Evolutionary conservation across 2,113 vertebrate genomes (phyloP).

Genomic region (Ursus arctos): DNA sequence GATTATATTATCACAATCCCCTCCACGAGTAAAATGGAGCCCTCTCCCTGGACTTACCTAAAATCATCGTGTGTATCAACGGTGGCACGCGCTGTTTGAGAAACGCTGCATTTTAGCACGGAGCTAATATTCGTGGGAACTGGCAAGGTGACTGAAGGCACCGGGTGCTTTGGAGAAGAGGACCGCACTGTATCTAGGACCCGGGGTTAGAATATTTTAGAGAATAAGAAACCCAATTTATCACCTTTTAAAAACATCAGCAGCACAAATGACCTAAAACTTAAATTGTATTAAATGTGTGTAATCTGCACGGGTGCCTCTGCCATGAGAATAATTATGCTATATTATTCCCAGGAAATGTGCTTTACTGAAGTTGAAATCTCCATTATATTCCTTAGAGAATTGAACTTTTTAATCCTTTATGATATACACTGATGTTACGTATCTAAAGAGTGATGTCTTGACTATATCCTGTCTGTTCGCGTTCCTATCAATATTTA

Average conservation of each 20-base stretch:
- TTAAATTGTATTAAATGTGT: constrained; percentile 19
- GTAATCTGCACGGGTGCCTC: background rate
- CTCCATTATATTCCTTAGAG: constrained; percentile 13
- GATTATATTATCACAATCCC: background rate
- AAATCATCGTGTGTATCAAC: background rate
- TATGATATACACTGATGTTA: constrained; percentile 22
- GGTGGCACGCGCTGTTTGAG: background rate
- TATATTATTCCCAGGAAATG: constrained; percentile 33
- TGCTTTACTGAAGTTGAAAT: background rate
- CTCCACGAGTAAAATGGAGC: background rate
- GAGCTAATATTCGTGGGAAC: background rate
- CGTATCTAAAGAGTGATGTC: background rate
- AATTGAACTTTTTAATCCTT: constrained; percentile 52
- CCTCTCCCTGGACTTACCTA: background rate
- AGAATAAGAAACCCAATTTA: background rate
- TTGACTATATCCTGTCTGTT: constrained; percentile 35
- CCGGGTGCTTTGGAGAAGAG: background rate
- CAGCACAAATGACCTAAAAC: background rate
- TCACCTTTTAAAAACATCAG: constrained; percentile 19
- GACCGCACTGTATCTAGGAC: background rate
- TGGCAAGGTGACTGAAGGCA: background rate
- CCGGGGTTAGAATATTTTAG: background rate
- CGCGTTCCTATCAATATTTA: constrained; percentile 59
- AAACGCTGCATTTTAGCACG: background rate
- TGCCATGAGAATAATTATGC: background rate